These are phyloP conservation scores for Parelbella ahira DNA, from an alignment of 2,888 invertebrate species.

Conservation along the genomic window DNA sequence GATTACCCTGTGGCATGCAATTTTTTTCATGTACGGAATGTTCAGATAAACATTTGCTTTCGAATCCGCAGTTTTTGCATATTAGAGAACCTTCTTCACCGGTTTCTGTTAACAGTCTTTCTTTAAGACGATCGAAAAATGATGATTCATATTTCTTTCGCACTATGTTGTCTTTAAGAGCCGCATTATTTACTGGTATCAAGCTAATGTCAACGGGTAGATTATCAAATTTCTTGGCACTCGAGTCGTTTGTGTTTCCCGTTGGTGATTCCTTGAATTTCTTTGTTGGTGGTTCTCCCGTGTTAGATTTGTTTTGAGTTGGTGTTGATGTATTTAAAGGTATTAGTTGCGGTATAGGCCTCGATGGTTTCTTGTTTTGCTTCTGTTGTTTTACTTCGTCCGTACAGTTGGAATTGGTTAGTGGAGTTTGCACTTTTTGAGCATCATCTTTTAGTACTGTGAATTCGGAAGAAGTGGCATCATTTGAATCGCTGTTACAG, in stretches of 20 bases:
- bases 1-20: slow-evolving; percentile 77
- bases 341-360: slow-evolving; percentile 88
- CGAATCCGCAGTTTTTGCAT: slow-evolving; percentile 86
- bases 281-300: slow-evolving; percentile 66
- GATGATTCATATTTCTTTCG: slow-evolving; percentile 87
- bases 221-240: slow-evolving; percentile 41
- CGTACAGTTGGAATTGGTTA: too few species aligned
- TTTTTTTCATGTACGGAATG: slow-evolving; percentile 88
- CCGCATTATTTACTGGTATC: slow-evolving; percentile 44
- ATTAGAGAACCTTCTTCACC: slow-evolving; percentile 84
- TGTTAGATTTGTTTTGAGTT: slow-evolving; percentile 55
- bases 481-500: slow-evolving; percentile 70
- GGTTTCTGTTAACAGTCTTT: slow-evolving; percentile 84
- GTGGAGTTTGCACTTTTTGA: slow-evolving; percentile 41
- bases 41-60: slow-evolving; percentile 90
- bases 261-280: slow-evolving; percentile 58
- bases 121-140: slow-evolving; percentile 91
- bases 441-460: slow-evolving; percentile 43
- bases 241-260: slow-evolving; percentile 30
- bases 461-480: slow-evolving; percentile 47
- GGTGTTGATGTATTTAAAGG: slow-evolving; percentile 81
- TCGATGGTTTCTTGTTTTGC: slow-evolving; percentile 60
- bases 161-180: slow-evolving; percentile 48
- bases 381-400: slow-evolving; percentile 54
- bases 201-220: slow-evolving; percentile 51